phyloP scores from a whole-genome alignment of 2,888 invertebrate genomes.

The Pomacea canaliculata region DNA sequence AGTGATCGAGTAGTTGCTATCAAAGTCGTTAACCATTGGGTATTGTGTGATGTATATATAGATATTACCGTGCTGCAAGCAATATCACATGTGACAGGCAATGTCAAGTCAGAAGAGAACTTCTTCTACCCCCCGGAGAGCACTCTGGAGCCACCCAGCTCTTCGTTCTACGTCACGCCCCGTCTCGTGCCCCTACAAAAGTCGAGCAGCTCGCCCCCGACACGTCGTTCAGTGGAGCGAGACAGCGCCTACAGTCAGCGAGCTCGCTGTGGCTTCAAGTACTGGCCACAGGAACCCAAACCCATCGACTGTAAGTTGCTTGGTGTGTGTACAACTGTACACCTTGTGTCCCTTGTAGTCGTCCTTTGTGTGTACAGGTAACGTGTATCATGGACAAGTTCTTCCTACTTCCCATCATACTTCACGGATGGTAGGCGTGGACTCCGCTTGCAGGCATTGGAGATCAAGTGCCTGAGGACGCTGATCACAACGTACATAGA shows the following conservation, averaged over 20 bases:
- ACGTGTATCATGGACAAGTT: too few relatives aligned
- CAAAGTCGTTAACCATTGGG: too few relatives aligned
- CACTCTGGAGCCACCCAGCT: slow-evolving; percentile 33
- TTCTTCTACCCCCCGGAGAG: slow-evolving; percentile 46
- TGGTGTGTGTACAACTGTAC: neutral
- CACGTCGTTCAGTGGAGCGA: slow-evolving; percentile 4
- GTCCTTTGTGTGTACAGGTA: too few relatives aligned
- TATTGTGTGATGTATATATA: too few relatives aligned
- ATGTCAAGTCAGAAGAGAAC: slow-evolving; percentile 54
- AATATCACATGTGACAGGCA: slow-evolving; percentile 33
- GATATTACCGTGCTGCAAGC: too few relatives aligned
- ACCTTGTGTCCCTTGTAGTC: too few relatives aligned
- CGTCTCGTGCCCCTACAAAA: slow-evolving; percentile 15
- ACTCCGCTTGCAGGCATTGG: too few relatives aligned
- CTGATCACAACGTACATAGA: too few relatives aligned
- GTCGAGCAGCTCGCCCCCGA: slow-evolving; percentile 24
- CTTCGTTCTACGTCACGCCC: slow-evolving; percentile 32
- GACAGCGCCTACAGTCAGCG: slow-evolving; percentile 43
- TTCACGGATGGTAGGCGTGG: too few relatives aligned
- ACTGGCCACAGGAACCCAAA: slow-evolving; percentile 56
- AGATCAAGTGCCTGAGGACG: too few relatives aligned
- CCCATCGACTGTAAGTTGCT: slow-evolving; percentile 57
- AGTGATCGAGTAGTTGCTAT: too few relatives aligned
- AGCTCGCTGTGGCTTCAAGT: slow-evolving; percentile 52
- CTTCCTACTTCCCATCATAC: too few relatives aligned